Evolutionary conservation across 2,888 invertebrate species (phyloP), one percentile per base, ranked within the genome.

Genomic region (Argyra leucocephala): DNA sequence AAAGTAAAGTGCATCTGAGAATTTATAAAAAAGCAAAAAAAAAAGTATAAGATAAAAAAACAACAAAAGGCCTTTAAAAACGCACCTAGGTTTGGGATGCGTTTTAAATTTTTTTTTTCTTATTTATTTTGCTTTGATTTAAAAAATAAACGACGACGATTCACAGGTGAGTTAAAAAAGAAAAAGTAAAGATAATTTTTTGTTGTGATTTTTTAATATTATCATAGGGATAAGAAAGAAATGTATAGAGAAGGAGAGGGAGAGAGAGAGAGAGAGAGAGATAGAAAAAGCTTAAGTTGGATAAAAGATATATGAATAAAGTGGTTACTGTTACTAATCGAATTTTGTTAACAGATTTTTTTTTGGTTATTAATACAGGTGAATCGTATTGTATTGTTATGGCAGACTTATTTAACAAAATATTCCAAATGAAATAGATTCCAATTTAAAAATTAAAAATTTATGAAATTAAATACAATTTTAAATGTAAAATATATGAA

Each of bases 311-410:
- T 37, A 15, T n/a, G n/a, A n/a, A n/a, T 48, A 15, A 48, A 48
- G n/a, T 48, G 48, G 48, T 18, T 48, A 48, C 48, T 48, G 48
- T 48, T 48, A 48, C 48, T 48, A 48, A 48, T 48, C 48, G 48
- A 48, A 48, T 48, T 48, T 48, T n/a, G n/a, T 48, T 48, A 18
- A 48, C 48, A 48, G n/a, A 48, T 31, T n/a, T n/a, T n/a, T n/a
- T n/a, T n/a, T n/a, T n/a, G n/a, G n/a, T n/a, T n/a, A n/a, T n/a
- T n/a, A 31, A 7, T 31, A 31, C 31, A 18, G 9, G 18, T 48
- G 18, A 12, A 15, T 18, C 18, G 9, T 48, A 18, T 48, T 18
- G 12, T 48, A 12, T 48, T 48, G 12, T 48, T 31, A 31, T 31
- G 5, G 10, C 5, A 31, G 31, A 10, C 6, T 31, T 31, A 31